Evolutionary conservation across 2,888 invertebrate genomes (phyloP), one percentile per base, ranked within the genome.

Genomic region (Mesorhabditis sp.): DNA sequence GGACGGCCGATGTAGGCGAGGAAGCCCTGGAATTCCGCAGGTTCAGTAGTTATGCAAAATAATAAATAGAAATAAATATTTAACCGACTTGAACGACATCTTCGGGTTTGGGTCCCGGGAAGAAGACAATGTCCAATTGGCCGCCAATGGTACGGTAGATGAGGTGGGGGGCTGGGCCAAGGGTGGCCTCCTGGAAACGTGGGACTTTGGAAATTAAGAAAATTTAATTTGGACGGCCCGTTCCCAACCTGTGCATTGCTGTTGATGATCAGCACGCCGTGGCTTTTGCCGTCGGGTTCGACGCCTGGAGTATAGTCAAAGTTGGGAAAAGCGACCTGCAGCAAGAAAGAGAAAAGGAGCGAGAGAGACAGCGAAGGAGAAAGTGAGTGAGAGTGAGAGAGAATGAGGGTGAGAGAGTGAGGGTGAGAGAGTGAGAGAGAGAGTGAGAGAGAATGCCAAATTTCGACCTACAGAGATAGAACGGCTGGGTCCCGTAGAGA

Each of bases 91-190:
- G 74, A 45, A 86, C 76, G 5, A 87, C 86, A 58, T 86, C 74
- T 72, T 80, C 82, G 4, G 87, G 86, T 0, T 76, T 76, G 5
- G 87, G 86, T 13, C 87, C 87, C 3, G 86, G 81, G 77, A 87
- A 86, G 70, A 86, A 79, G 68, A 81, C 83, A 64, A 86, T 72
- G 73, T 86, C 86, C n/a, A 75, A 43, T 77, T 73, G 76, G 4
- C 86, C 86, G 5, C 86, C 87, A 61, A 86, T 84, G 5, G 82
- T 82, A 72, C 94, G 89, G 86, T 91, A 94, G 0, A 93, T 93
- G 66, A 94, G 67, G 69, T 79, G 80, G 4, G 83, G 83, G 10
- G 71, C 81, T n/a, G 82, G 81, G 4, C 81, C 80, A 1, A 80
- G 79, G 41, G 74, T 75, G 4, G 84, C 78, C 74, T 83, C 83